Conservation (phyloP, 2,797 vertebrate genomes). For the Sebastolobus altivelis region DNA sequence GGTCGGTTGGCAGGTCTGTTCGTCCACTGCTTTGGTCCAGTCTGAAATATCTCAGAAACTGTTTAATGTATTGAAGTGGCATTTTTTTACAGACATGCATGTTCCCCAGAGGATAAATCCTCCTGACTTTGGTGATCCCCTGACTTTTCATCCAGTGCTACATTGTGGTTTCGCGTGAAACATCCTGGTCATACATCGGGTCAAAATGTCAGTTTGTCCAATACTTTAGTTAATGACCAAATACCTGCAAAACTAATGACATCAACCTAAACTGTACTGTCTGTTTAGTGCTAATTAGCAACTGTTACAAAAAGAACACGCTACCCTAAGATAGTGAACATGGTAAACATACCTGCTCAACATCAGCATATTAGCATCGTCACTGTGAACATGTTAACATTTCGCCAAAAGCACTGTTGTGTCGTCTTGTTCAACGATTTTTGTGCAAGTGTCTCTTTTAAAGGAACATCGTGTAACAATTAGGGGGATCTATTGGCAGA, state of each 20-base stretch:
- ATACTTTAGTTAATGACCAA: background rate
- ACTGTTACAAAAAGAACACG: background rate
- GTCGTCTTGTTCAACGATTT: background rate
- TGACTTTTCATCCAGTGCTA: background rate
- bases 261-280: background rate
- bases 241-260: background rate
- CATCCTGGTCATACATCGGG: no score
- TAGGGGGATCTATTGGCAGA: no score
- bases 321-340: background rate
- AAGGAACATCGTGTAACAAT: no score
- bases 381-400: background rate
- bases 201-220: background rate
- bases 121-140: background rate
- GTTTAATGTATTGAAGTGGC: background rate
- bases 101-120: background rate
- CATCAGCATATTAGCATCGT: background rate
- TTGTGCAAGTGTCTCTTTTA: background rate
- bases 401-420: background rate
- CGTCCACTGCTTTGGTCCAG: background rate
- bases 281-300: background rate
- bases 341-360: background rate
- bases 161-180: background rate
- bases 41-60: background rate
- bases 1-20: no score
- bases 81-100: background rate